Evolutionary conservation across 2,797 vertebrate genomes (phyloP), one percentile per base, ranked within the genome.

Genomic region (Chaetodon trifasciatus): DNA sequence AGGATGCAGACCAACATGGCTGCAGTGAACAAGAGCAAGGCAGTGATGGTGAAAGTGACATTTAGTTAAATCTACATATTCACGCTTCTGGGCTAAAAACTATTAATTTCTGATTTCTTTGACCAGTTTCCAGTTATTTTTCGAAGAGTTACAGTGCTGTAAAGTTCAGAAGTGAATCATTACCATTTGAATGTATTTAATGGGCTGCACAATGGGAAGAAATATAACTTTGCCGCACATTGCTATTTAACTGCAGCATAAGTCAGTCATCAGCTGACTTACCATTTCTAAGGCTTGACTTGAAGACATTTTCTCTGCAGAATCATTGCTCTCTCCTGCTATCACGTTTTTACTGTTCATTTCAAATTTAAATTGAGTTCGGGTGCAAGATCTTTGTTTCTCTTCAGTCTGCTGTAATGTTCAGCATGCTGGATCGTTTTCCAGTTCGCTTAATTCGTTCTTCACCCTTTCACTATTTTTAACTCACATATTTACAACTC

Each of bases 1-100:
- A 65, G 62, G 23, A 72, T 57, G 76, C 57, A 50, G 16, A 72
- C 32, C 17, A 46, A 17, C 32, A 19, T 9, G 11, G 40, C n/a
- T 58, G n/a, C 15, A 58, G 19, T 42, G 46, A 16, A 60, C 55
- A 28, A 12, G 7, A 62, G 56, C 19, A 74, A 61, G 47, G 28
- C 47, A 52, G 37, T 23, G 47, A 60, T 40, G 37, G 21, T 56
- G 17, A 64, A 63, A 57, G 23, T 50, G 58, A 70, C 13, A 3
- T 60, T 35, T 21, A 15, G 58, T 60, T 44, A n/a, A 52, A 70
- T 19, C 16, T 3, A 35, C 49, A 16, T 39, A 50, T 40, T 1
- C 5, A 23, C 23, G n/a, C 19, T 60, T 4, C 28, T 46, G 7
- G 5, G 24, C 19, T 49, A 65, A 21, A 52, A 24, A 6, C 7